phyloP scores from a whole-genome alignment of 2,888 invertebrate species.

The Apotomis capreana region DNA sequence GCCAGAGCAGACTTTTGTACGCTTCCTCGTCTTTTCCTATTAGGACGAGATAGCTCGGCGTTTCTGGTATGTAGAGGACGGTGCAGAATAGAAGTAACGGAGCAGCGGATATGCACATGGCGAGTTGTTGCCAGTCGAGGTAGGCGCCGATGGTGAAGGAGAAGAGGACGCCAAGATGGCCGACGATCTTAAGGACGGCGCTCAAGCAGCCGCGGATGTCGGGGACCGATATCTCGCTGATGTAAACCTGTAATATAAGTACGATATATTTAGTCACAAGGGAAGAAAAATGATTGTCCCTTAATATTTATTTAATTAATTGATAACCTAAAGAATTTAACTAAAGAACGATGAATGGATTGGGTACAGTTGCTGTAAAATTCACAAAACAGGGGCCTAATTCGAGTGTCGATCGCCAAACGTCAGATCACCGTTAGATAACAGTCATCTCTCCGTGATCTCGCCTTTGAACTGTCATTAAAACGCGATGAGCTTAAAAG shows the following conservation, averaged over 20 bases:
- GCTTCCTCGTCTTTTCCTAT: constrained; percentile 88
- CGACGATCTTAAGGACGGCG: constrained; percentile 92
- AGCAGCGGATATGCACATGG: constrained; percentile 90
- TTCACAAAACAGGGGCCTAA: no score
- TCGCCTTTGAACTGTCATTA: no score
- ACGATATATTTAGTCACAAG: background rate
- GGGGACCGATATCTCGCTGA: constrained; percentile 95
- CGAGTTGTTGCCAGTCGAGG: constrained; percentile 93
- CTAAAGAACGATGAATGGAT: no score
- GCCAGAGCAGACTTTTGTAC: constrained; percentile 88
- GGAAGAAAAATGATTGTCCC: no score
- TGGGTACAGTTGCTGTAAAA: no score
- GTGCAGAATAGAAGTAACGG: constrained; percentile 90
- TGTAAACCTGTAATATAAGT: constrained; percentile 87
- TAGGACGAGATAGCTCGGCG: constrained; percentile 92
- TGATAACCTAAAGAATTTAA: no score
- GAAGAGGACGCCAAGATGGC: constrained; percentile 92
- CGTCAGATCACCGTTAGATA: no score
- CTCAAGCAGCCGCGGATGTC: constrained; percentile 94
- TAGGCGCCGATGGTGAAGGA: constrained; percentile 93
- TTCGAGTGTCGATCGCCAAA: no score
- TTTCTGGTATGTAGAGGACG: constrained; percentile 92
- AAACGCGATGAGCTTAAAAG: no score
- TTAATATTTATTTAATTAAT: no score
- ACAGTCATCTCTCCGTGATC: no score